Base-by-base conservation (phyloP, 2,888 invertebrate genomes). In the Melitaea athalia region DNA sequence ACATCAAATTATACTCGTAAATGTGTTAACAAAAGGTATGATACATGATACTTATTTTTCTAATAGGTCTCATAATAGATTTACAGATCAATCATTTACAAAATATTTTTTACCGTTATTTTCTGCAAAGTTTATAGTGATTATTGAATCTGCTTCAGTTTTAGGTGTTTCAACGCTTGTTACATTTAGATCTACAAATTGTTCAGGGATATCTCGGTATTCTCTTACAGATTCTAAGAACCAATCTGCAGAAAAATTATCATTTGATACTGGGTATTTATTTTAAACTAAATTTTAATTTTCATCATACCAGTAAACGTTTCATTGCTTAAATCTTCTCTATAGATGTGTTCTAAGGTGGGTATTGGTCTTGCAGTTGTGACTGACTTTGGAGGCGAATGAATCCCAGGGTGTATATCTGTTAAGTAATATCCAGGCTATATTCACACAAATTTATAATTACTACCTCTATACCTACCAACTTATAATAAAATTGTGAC, bases 341-440 rank as follows among this genome's bases (percentile, higher is more conserved):
- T 75, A 69, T 84, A 84, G 71, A 86, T 80, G n/a, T 82, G 78
- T 10, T 80, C 84, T 47, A 84, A 70, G 24, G 79, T 79, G 4
- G 88, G 88, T 66, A 87, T 87, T 2, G 88, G 88, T 67, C 83
- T 80, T 3, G 82, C 75, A 8, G 78, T 65, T 12, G 78, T 76
- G 49, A 83, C 63, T 3, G 80, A 77, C 3, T 73, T 67, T 5
- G 79, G 66, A 15, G 76, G 72, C 3, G 68, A 59, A 5, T 66
- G 73, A 14, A 78, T 74, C 45, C 85, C 81, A 15, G 77, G 74
- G 33, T 63, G 74, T 57, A 82, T 81, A 72, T 86, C 87, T 87
- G 74, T 33, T 24, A 24, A 24, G 24, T 24, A 24, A 24, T 24
- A 24, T 24, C 24, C 24, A 24, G 3, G 24, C 24, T n/a, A 24